Conservation (phyloP, 2,888 invertebrate genomes). For the Sicus ferrugineus region DNA sequence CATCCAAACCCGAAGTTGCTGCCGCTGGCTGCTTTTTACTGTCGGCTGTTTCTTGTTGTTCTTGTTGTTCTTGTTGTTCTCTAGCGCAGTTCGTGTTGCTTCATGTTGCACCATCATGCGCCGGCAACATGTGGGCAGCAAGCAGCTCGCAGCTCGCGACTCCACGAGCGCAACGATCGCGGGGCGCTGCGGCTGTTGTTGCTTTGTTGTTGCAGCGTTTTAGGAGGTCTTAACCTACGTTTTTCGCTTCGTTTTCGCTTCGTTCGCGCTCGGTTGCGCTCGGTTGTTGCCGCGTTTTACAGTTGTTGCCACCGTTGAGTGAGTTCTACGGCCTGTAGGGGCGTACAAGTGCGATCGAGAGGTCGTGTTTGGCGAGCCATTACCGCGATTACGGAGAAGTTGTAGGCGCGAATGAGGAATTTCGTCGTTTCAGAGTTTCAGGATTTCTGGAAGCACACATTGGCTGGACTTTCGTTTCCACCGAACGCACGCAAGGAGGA, state of each 20-base stretch:
- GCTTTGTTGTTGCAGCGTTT: background rate
- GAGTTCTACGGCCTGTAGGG: too few relatives aligned
- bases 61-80: constrained; percentile 2
- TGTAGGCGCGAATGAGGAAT: too few relatives aligned
- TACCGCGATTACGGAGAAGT: too few relatives aligned
- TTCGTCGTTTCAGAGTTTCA: too few relatives aligned
- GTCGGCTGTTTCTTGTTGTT: background rate
- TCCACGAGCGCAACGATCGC: background rate
- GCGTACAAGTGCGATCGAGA: too few relatives aligned
- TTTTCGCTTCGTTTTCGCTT: constrained; percentile 22
- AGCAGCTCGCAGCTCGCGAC: background rate
- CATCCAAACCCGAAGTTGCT: background rate
- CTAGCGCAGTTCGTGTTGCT: background rate
- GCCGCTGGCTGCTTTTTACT: background rate
- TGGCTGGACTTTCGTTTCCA: too few relatives aligned
- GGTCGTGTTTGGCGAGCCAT: too few relatives aligned
- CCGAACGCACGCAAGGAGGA: too few relatives aligned
- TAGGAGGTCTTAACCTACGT: constrained; percentile 27
- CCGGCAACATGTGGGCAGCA: constrained; percentile 17
- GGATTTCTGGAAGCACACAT: too few relatives aligned
- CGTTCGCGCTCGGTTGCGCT: constrained; percentile 7
- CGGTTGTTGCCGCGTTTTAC: constrained; percentile 5
- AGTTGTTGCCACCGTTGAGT: constrained; percentile 28
- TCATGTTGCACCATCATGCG: constrained; percentile 10
- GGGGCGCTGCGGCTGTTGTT: background rate